These are phyloP conservation scores for Anguilla marmorata DNA, from an alignment of 2,797 vertebrate genomes.

Conservation along the genomic window DNA sequence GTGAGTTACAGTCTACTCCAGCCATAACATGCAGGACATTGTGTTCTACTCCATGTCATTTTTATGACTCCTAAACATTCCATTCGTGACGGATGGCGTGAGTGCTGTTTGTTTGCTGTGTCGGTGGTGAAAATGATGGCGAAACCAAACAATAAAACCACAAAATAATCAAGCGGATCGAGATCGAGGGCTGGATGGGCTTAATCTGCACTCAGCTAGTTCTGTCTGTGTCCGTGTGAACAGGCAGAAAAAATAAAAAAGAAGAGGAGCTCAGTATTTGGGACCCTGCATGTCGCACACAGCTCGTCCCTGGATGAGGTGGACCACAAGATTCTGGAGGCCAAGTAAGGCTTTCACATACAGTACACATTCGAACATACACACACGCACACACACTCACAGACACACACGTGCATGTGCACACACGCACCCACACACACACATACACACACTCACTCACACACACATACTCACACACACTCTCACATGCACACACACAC, in stretches of 20 bases:
- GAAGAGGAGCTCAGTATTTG: constrained; percentile 92
- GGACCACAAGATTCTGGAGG: constrained; percentile 98
- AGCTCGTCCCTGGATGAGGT: constrained; percentile 97
- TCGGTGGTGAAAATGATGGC: background rate
- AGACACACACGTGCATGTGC: too few species aligned
- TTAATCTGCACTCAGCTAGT: background rate
- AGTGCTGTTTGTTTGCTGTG: background rate
- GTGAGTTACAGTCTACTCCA: background rate
- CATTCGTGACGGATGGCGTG: background rate
- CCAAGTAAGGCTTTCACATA: constrained; percentile 82
- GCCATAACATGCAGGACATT: background rate
- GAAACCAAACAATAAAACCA: background rate
- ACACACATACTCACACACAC: background rate
- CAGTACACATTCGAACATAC: background rate
- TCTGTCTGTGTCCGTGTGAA: constrained; percentile 28
- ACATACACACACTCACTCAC: background rate
- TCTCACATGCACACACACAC: too few species aligned
- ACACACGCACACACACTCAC: too few species aligned
- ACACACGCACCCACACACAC: background rate
- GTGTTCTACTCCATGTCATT: background rate
- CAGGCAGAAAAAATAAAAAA: constrained; percentile 99
- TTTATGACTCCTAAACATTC: background rate
- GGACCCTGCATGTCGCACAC: constrained; percentile 94
- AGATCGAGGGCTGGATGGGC: background rate
- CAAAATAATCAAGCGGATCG: background rate